These are phyloP conservation scores for Perccottus glenii DNA, from an alignment of 2,113 vertebrate species.

Conservation along the genomic window DNA sequence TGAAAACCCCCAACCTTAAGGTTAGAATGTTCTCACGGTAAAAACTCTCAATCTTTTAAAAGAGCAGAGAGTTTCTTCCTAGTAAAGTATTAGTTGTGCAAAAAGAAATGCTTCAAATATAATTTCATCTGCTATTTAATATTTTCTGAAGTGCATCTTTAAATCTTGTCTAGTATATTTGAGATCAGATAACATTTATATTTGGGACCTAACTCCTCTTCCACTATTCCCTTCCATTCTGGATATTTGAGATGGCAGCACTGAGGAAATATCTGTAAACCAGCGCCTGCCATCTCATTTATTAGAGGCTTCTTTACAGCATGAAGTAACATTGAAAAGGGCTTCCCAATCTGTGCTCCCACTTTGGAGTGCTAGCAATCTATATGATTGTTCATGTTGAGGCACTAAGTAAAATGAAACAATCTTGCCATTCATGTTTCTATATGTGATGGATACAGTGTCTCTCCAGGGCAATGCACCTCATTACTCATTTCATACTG, in stretches of 20 bases:
- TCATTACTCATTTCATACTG: conserved; percentile 43
- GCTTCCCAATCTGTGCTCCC: conserved; percentile 57
- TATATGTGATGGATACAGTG: conserved; percentile 53
- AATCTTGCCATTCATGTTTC: conserved; percentile 64
- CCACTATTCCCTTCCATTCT: conserved; percentile 67
- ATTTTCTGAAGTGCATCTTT: conserved; percentile 54
- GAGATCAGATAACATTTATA: conserved; percentile 71
- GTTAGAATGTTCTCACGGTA: not conserved
- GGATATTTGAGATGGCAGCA: conserved; percentile 66
- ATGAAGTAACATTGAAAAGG: conserved; percentile 50
- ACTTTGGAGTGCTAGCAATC: conserved; percentile 55
- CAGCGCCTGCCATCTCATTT: conserved; percentile 64
- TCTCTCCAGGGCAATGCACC: conserved; percentile 51
- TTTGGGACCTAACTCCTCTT: conserved; percentile 62
- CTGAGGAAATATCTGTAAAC: conserved; percentile 70
- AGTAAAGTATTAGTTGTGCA: conserved; percentile 34
- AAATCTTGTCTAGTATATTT: conserved; percentile 33
- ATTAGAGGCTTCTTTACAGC: conserved; percentile 71
- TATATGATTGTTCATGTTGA: conserved; percentile 62
- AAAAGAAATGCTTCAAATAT: conserved; percentile 55
- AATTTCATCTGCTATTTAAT: conserved; percentile 56
- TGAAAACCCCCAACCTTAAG: not conserved
- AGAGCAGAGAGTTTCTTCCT: not conserved
- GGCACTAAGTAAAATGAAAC: conserved; percentile 61
- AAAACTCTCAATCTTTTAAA: too few species aligned